phyloP scores from a whole-genome alignment of 2,888 invertebrate genomes.

The Ferdinandea cuprea region DNA sequence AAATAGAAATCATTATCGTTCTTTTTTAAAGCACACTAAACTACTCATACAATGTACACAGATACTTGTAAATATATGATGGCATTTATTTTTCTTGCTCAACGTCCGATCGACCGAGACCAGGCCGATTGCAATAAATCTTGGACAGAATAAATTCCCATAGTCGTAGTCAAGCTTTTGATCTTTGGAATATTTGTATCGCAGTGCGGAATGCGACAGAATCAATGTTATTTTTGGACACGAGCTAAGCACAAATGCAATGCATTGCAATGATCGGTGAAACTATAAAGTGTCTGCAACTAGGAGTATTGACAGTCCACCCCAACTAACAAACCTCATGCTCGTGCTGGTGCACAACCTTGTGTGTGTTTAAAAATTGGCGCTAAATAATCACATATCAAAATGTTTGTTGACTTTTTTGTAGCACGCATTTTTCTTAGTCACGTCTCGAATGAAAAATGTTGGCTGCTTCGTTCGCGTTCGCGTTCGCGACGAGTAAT shows the following conservation, averaged over 20 bases:
- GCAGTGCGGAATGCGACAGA: constrained; percentile 19
- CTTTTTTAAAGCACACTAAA: background rate
- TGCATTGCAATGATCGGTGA: background rate
- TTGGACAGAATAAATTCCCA: constrained; percentile 11
- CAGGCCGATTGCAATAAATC: constrained; percentile 37
- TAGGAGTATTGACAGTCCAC: constrained; percentile 8
- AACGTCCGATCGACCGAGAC: constrained; percentile 17
- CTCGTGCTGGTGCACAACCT: constrained; percentile 1
- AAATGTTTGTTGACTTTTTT: background rate
- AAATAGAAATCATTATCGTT: constrained; percentile 42
- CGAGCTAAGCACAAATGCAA: background rate
- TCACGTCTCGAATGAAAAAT: constrained; percentile 2
- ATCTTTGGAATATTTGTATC: constrained; percentile 38
- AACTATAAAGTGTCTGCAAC: background rate
- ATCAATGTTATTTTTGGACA: constrained; percentile 18
- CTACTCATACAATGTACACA: background rate
- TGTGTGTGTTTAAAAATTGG: background rate
- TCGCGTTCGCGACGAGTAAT: constrained; percentile 12
- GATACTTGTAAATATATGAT: background rate
- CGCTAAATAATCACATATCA: constrained; percentile 6
- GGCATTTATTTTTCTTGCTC: background rate
- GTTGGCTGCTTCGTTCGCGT: too few relatives aligned
- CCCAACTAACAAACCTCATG: too few relatives aligned
- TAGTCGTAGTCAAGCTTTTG: constrained; percentile 25
- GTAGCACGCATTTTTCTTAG: constrained; percentile 19